phyloP scores from a whole-genome alignment of 2,888 invertebrate genomes.

The Galerucella pusilla region DNA sequence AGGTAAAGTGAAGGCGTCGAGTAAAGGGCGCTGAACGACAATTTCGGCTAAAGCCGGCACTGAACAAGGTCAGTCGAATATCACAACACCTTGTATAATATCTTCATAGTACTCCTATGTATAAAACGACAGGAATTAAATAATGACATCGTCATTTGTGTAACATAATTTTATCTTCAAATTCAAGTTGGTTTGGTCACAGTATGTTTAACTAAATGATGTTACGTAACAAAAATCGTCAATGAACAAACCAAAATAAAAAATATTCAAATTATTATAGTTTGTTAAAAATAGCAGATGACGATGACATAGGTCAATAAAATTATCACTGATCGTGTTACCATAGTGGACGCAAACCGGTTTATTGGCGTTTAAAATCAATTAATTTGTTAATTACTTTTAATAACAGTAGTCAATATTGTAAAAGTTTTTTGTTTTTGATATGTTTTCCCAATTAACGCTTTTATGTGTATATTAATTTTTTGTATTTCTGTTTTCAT shows the following conservation, averaged over 20 bases:
- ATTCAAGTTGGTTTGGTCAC: too few relatives aligned
- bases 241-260: background rate
- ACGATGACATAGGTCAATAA: background rate
- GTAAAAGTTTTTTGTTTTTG: background rate
- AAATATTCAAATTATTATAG: background rate
- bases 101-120: too few relatives aligned
- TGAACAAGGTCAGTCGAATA: too few relatives aligned
- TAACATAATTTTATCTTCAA: too few relatives aligned
- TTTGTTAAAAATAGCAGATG: constrained; percentile 1
- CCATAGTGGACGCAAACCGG: background rate
- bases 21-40: too few relatives aligned
- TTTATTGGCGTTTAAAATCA: background rate
- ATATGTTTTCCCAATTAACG: background rate
- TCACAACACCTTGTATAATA: too few relatives aligned
- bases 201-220: background rate
- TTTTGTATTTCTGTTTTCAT: too few relatives aligned
- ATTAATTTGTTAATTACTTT: background rate
- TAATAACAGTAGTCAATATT: background rate
- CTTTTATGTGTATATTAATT: too few relatives aligned
- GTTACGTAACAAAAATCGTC: background rate
- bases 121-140: too few relatives aligned
- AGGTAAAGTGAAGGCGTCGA: too few relatives aligned
- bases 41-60: too few relatives aligned
- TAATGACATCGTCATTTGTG: too few relatives aligned
- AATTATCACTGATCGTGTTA: background rate